These are phyloP conservation scores for Pogonomyrmex californicus DNA, from an alignment of 1,140 invertebrate species.

Conservation along the genomic window DNA sequence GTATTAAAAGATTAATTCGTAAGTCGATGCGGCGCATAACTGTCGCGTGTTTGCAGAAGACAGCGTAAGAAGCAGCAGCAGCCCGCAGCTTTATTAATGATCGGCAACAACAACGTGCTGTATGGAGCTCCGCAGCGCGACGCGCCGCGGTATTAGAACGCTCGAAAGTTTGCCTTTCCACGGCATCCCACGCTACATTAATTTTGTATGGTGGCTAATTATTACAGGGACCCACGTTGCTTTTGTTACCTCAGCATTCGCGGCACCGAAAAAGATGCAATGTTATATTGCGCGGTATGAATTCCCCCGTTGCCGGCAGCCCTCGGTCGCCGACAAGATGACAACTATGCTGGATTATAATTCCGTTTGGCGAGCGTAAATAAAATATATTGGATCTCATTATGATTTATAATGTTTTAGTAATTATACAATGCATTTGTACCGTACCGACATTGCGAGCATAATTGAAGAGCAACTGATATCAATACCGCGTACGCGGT, in stretches of 20 bases:
- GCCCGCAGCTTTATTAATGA: constrained; percentile 73
- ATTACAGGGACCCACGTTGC: constrained; percentile 63
- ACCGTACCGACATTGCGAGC: not conserved
- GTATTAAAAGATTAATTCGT: constrained; percentile 71
- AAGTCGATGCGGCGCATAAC: constrained; percentile 69
- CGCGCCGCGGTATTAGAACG: constrained; percentile 48
- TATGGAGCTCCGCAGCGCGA: constrained; percentile 29
- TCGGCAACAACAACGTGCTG: constrained; percentile 63
- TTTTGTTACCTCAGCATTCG: constrained; percentile 71
- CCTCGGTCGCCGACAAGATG: constrained; percentile 20
- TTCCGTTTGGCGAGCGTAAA: constrained; percentile 34
- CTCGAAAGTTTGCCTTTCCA: constrained; percentile 72
- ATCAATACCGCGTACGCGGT: constrained; percentile 10
- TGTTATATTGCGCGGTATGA: constrained; percentile 36
- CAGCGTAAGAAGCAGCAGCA: constrained; percentile 66
- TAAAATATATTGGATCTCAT: constrained; percentile 31
- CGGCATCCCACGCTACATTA: constrained; percentile 74
- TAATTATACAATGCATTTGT: constrained; percentile 4
- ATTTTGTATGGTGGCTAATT: constrained; percentile 75
- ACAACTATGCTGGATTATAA: constrained; percentile 44
- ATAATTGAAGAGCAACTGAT: constrained; percentile 49
- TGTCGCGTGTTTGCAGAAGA: constrained; percentile 67
- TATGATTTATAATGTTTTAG: constrained; percentile 11
- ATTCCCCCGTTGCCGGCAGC: constrained; percentile 2
- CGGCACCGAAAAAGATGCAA: constrained; percentile 50